phyloP scores from a whole-genome alignment of 2,113 vertebrate species.

The Carollia perspicillata region DNA sequence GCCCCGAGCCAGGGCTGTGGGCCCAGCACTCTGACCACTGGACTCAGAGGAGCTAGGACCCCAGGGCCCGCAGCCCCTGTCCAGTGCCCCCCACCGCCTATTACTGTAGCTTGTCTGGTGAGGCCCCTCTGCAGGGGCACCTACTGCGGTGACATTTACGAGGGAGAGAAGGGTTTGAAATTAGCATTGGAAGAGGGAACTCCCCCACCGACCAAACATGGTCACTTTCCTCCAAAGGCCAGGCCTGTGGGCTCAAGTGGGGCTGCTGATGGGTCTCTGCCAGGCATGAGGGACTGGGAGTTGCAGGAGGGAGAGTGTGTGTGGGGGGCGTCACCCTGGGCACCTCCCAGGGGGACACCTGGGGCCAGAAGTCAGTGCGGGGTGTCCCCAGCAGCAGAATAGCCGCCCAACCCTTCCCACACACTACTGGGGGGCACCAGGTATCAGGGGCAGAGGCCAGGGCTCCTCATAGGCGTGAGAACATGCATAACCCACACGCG shows the following conservation, averaged over 20 bases:
- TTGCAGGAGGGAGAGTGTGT: neutral
- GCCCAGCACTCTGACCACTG: neutral
- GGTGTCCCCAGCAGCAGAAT: neutral
- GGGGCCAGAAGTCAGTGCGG: neutral
- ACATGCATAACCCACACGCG: neutral
- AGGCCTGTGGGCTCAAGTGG: neutral
- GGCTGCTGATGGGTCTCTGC: neutral
- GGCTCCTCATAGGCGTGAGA: neutral
- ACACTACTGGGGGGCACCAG: neutral
- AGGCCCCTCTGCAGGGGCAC: neutral
- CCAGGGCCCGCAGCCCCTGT: neutral
- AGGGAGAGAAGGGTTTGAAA: neutral
- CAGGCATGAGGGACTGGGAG: neutral
- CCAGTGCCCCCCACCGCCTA: too few species aligned
- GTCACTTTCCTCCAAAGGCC: constrained; percentile 16
- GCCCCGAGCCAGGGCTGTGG: neutral
- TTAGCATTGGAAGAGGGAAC: constrained; percentile 28
- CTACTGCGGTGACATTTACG: neutral
- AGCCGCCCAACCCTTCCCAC: neutral
- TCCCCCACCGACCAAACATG: neutral
- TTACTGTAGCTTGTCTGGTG: neutral
- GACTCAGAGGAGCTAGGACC: neutral
- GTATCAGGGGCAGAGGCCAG: neutral
- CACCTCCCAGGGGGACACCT: neutral
- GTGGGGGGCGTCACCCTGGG: neutral